Base-by-base conservation (phyloP, 92 coral and sea anemone genomes). In the Micromussa lordhowensis region DNA sequence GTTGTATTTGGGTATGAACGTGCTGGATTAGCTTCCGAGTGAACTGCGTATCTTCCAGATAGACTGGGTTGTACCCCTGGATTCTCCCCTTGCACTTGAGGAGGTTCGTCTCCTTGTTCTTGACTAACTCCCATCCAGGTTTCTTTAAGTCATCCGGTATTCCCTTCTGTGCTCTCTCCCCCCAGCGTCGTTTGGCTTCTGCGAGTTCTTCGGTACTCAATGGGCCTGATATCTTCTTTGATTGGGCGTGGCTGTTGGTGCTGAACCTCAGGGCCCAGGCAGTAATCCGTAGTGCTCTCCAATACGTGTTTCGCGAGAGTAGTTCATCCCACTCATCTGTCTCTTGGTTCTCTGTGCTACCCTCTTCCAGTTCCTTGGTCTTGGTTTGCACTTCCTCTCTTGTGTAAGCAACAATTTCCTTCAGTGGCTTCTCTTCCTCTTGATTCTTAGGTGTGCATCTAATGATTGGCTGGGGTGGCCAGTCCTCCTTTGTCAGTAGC, bases 261-360 rank as follows among this genome's bases (percentile, higher is more conserved):
- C 21, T 54, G 86, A 91, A 93, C 35, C 94, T 68, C 72, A 88
- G 74, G 68, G 44, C 88, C 93, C 95, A 90, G 3, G 87, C 92
- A 38, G 93, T 90, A 26, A 90, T 53, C 72, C 90, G 63, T 31
- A 93, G 91, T 40, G 78, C 57, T 63, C 63, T n/a, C n/a, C n/a
- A n/a, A n/a, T n/a, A n/a, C n/a, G n/a, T n/a, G n/a, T n/a, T n/a
- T n/a, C n/a, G n/a, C n/a, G n/a, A n/a, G n/a, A n/a, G n/a, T n/a
- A n/a, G n/a, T n/a, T n/a, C n/a, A n/a, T n/a, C n/a, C n/a, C n/a
- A n/a, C n/a, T n/a, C n/a, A n/a, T n/a, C n/a, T n/a, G n/a, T n/a
- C n/a, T n/a, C n/a, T n/a, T n/a, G n/a, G n/a, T n/a, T n/a, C n/a
- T n/a, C n/a, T n/a, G n/a, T n/a, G n/a, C n/a, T n/a, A n/a, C n/a